Conservation (phyloP, 2,797 vertebrate genomes). For the Poeciliopsis infans region DNA sequence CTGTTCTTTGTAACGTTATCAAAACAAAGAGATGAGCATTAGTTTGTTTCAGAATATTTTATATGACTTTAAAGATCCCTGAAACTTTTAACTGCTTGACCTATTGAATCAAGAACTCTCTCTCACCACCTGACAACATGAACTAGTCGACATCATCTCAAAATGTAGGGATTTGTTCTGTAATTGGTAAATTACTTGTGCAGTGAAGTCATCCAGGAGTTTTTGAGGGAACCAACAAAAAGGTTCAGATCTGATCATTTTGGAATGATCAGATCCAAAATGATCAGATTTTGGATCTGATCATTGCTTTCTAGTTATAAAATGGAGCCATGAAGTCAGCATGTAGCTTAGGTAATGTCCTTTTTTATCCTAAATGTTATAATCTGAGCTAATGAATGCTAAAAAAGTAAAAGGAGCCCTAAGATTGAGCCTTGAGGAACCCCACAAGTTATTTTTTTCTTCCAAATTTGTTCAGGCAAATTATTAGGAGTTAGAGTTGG, state of each 20-base stretch:
- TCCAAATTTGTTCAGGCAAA: background rate
- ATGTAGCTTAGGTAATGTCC: too few species aligned
- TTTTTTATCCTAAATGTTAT: background rate
- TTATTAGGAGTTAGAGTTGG: background rate
- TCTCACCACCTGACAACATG: background rate
- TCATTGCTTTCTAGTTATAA: background rate
- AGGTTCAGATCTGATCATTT: background rate
- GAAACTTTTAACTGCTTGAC: background rate
- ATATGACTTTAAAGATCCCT: background rate
- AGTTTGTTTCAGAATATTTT: background rate
- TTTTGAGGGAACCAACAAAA: background rate
- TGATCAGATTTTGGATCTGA: background rate
- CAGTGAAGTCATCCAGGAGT: background rate
- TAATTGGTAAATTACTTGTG: background rate
- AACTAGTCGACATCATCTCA: background rate
- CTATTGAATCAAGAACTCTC: background rate
- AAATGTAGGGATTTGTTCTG: background rate
- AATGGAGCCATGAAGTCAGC: too few species aligned
- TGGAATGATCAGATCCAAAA: too few species aligned
- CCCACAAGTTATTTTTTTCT: background rate
- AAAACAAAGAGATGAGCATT: background rate
- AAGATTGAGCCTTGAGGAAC: background rate
- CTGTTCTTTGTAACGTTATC: background rate
- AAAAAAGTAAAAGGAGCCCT: background rate
- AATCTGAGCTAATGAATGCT: background rate